These are phyloP conservation scores for Conomelus anceps DNA, from an alignment of 2,888 invertebrate genomes.

Conservation along the genomic window DNA sequence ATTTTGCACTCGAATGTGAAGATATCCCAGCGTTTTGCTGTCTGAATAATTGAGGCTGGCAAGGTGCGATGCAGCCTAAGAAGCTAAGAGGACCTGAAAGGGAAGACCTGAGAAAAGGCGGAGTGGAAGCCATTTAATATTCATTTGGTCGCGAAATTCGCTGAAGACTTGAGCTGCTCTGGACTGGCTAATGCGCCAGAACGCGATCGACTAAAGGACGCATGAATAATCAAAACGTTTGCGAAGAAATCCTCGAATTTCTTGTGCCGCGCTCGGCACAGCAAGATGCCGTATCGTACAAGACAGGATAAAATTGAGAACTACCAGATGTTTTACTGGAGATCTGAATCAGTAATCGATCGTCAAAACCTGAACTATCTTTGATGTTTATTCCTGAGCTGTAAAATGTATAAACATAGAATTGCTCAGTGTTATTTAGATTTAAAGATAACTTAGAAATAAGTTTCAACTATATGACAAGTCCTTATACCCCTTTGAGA, in stretches of 20 bases:
- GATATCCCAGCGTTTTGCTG: neutral
- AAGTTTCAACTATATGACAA: too few species aligned
- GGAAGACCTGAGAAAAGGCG: neutral
- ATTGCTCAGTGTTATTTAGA: too few species aligned
- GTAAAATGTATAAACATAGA: too few species aligned
- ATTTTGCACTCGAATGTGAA: neutral
- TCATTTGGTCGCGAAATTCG: neutral
- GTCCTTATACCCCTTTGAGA: too few species aligned
- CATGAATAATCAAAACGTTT: neutral
- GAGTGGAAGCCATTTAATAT: neutral
- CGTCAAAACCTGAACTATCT: too few species aligned
- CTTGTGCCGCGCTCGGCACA: neutral
- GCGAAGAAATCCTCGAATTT: neutral
- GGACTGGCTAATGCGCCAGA: neutral
- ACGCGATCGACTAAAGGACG: neutral
- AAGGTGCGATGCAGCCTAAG: neutral
- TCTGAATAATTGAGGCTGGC: neutral
- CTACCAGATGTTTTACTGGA: too few species aligned
- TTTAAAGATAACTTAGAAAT: too few species aligned
- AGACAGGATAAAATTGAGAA: neutral
- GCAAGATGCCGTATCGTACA: too few species aligned
- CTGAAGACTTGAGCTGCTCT: neutral
- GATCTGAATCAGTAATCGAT: too few species aligned
- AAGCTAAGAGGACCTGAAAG: neutral
- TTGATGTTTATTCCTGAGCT: too few species aligned